phyloP scores from a whole-genome alignment of 2,113 vertebrate genomes.

The Oreochromis spilurus region DNA sequence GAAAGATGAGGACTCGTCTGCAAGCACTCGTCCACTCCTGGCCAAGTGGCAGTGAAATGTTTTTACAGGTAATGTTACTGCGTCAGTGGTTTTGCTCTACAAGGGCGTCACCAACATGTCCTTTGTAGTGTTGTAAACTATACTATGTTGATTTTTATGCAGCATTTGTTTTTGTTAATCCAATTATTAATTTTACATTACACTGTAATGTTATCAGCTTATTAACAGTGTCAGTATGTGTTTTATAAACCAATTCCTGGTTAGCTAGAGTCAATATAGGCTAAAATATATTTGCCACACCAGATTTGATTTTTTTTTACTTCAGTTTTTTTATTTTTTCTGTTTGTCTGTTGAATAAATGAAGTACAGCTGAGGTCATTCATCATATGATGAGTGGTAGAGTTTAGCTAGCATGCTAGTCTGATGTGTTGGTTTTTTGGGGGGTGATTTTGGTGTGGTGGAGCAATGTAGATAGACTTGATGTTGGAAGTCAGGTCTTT shows the following conservation, averaged over 20 bases:
- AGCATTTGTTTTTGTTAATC: background rate
- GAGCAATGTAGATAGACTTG: background rate
- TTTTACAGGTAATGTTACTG: background rate
- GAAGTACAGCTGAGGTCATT: background rate
- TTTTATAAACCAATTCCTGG: background rate
- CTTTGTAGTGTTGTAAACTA: background rate
- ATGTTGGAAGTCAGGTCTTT: background rate
- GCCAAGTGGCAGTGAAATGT: background rate
- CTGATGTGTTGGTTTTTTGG: background rate
- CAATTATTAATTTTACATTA: background rate
- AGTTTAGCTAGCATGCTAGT: background rate
- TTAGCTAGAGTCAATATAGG: background rate
- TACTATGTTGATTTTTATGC: background rate
- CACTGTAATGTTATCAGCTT: background rate
- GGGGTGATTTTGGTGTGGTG: background rate
- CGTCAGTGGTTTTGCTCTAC: background rate
- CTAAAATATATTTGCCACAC: background rate
- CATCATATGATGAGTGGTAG: background rate
- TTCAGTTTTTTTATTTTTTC: background rate
- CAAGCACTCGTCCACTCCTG: background rate
- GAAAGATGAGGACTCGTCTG: background rate
- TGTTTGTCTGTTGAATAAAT: background rate
- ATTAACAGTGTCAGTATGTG: background rate
- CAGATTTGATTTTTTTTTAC: background rate
- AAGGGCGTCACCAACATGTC: rapidly evolving